These are phyloP conservation scores for Pogonomyrmex barbatus DNA, from an alignment of 1,140 invertebrate genomes.

Conservation along the genomic window DNA sequence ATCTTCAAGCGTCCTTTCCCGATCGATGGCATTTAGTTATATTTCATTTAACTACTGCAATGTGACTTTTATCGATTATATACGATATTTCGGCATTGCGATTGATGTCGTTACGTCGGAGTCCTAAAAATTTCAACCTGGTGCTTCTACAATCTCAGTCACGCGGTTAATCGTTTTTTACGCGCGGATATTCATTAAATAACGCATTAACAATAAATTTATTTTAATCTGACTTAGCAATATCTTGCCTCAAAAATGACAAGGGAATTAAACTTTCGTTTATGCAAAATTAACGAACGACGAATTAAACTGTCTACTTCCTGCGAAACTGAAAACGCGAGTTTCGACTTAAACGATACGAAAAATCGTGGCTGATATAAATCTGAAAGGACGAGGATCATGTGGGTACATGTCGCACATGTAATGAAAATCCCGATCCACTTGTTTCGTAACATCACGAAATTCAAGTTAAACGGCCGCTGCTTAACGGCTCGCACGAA, in stretches of 20 bases:
- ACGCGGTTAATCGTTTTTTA: background rate
- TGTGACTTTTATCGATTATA: conserved; percentile 41
- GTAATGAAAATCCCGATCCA: background rate
- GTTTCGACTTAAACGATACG: background rate
- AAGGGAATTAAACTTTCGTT: background rate
- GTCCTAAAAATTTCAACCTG: background rate
- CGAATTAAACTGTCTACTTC: background rate
- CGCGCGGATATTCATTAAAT: background rate
- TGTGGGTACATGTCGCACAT: background rate
- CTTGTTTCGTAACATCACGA: conserved; percentile 24
- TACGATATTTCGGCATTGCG: background rate
- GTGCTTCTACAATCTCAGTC: background rate
- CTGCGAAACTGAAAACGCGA: background rate
- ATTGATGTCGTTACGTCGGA: background rate
- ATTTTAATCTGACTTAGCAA: background rate
- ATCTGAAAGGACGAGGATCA: background rate
- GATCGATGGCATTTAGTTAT: conserved; percentile 58
- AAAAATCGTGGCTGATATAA: background rate
- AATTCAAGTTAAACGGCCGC: conserved; percentile 6
- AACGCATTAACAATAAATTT: background rate
- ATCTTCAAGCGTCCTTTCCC: conserved; percentile 47
- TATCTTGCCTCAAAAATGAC: background rate
- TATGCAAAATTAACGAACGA: background rate
- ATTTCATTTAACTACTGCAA: conserved; percentile 28
- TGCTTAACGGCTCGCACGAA: conserved; percentile 31